Percentiles rank a stretch among this genome's conserved stretches.
These are phyloP conservation scores for Atherinomorus stipes DNA, from an alignment of 2,113 vertebrate species.

Conservation along the genomic window DNA sequence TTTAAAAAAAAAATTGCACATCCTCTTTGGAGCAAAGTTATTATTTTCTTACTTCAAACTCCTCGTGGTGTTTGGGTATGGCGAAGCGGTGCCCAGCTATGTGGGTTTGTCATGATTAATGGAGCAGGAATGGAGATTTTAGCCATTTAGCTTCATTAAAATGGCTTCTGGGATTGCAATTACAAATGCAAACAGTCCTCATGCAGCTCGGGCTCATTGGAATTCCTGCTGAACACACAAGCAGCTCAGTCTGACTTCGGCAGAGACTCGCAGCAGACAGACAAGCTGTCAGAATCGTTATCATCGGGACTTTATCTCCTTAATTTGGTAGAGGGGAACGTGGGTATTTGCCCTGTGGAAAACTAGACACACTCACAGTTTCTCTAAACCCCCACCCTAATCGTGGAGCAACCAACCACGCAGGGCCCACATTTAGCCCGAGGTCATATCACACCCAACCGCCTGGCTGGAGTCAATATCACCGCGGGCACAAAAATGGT, in stretches of 20 bases:
- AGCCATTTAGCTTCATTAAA: slow-evolving; percentile 62
- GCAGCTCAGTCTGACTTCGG: slow-evolving; percentile 35
- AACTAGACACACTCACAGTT: slow-evolving; percentile 68
- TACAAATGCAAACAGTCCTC: slow-evolving; percentile 49
- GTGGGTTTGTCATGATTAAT: slow-evolving; percentile 43
- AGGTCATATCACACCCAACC: slow-evolving; percentile 77
- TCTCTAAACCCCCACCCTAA: slow-evolving; percentile 18
- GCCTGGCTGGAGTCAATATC: slow-evolving; percentile 81
- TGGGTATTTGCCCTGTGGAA: slow-evolving; percentile 77
- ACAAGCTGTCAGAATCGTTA: slow-evolving; percentile 76
- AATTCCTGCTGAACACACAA: slow-evolving; percentile 58
- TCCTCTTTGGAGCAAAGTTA: slow-evolving; percentile 22
- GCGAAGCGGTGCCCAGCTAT: slow-evolving; percentile 11
- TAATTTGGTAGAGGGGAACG: slow-evolving; percentile 76
- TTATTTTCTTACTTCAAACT: slow-evolving; percentile 19
- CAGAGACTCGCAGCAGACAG: slow-evolving; percentile 61
- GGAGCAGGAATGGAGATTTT: slow-evolving; percentile 51
- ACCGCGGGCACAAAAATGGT: slow-evolving; percentile 70
- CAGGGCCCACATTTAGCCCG: slow-evolving; percentile 76
- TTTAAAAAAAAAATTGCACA: not conserved
- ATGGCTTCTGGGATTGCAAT: slow-evolving; percentile 52
- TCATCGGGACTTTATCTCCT: slow-evolving; percentile 71
- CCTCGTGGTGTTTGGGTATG: slow-evolving; percentile 5
- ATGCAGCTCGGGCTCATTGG: slow-evolving; percentile 59
- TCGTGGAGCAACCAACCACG: slow-evolving; percentile 46